These are phyloP conservation scores for Chiloscyllium plagiosum DNA, from an alignment of 2,113 vertebrate genomes.

Conservation along the genomic window DNA sequence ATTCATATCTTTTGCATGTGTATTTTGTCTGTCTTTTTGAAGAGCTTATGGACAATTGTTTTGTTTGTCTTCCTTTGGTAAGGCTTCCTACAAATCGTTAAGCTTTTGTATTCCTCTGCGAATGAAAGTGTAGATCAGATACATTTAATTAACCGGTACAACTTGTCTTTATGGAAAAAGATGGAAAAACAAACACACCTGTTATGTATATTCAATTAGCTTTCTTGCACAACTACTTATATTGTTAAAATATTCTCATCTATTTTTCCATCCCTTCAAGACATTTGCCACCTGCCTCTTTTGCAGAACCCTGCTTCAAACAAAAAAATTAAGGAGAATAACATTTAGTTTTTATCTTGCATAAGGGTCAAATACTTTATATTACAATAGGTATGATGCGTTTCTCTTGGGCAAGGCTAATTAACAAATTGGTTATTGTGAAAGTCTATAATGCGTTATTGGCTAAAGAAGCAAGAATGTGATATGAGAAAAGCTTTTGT, in stretches of 20 bases:
- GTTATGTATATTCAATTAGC: neutral
- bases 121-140: neutral
- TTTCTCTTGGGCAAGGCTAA: neutral
- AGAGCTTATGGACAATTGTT: neutral
- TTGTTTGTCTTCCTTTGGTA: neutral
- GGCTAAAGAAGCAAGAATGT: no score
- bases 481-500: no score
- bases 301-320: neutral
- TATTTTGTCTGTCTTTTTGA: neutral
- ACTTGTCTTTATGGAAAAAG: neutral
- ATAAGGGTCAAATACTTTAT: neutral
- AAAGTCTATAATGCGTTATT: no score
- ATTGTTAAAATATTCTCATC: neutral
- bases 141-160: neutral
- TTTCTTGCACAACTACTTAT: neutral
- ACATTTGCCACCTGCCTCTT: neutral
- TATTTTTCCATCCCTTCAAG: neutral
- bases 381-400: neutral
- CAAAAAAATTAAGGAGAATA: neutral
- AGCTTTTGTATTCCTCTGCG: neutral
- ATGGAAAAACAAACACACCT: neutral
- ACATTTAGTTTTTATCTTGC: no score
- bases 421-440: neutral
- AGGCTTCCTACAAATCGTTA: neutral
- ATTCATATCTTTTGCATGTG: neutral